Conservation (phyloP, 2,113 vertebrate species). For the Heterochromis multidens region DNA sequence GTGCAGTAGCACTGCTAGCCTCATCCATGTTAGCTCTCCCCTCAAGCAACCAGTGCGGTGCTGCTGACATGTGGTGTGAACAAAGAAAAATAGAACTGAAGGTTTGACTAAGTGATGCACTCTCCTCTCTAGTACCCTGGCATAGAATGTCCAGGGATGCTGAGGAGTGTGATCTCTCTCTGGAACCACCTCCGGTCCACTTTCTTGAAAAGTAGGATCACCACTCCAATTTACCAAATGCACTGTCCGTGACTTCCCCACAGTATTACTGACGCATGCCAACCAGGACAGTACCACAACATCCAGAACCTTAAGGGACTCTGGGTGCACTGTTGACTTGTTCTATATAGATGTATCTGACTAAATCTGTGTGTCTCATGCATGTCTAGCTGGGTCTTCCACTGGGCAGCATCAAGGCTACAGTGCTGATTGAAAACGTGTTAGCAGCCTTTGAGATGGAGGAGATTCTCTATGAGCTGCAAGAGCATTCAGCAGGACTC, state of each 20-base stretch:
- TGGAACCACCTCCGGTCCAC: neutral
- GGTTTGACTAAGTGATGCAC: neutral
- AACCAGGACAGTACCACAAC: neutral
- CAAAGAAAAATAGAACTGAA: too few relatives aligned
- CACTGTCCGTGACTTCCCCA: too few relatives aligned
- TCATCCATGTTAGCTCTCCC: too few relatives aligned
- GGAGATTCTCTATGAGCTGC: constrained; percentile 80
- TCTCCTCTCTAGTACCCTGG: neutral
- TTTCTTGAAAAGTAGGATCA: neutral
- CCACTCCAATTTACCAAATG: neutral
- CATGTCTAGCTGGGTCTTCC: constrained; percentile 73
- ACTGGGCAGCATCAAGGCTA: constrained; percentile 75
- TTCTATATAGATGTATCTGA: accelerated
- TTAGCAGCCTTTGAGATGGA: constrained; percentile 82
- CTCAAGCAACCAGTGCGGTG: too few relatives aligned
- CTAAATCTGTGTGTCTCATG: neutral
- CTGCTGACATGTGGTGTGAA: too few relatives aligned
- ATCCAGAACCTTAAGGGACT: neutral
- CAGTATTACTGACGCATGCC: neutral
- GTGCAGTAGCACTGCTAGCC: too few relatives aligned
- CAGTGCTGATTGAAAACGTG: constrained; percentile 80
- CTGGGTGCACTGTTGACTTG: neutral
- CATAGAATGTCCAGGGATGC: neutral
- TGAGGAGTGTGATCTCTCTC: neutral
- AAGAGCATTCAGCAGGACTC: constrained; percentile 78